These are phyloP conservation scores for Notoglanidium macrostoma DNA, from an alignment of 2,797 vertebrate species.

Conservation along the genomic window DNA sequence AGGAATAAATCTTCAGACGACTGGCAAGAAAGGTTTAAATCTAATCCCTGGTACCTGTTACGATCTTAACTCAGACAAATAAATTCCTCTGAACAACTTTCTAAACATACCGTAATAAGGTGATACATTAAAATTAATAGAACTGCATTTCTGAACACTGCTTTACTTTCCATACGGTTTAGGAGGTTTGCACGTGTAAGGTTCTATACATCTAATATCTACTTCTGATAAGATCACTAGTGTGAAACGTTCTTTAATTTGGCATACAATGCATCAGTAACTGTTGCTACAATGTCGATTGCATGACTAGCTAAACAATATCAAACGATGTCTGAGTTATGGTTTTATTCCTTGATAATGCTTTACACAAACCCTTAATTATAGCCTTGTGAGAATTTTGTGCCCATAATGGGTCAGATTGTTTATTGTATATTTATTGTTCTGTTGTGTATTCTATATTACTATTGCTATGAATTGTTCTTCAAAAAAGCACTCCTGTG, in stretches of 20 bases:
- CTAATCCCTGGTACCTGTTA: constrained; percentile 45
- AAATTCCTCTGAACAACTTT: not conserved
- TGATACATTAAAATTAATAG: not conserved
- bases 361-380: not conserved
- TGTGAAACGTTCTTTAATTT: not conserved
- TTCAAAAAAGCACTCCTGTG: not conserved
- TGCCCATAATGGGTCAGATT: not conserved
- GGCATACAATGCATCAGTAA: not conserved
- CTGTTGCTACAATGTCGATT: not conserved
- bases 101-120: not conserved
- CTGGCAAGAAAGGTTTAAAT: constrained; percentile 48
- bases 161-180: not conserved
- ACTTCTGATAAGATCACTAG: not conserved
- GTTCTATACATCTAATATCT: not conserved
- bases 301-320: not conserved
- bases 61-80: constrained; percentile 45
- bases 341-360: not conserved
- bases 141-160: not conserved
- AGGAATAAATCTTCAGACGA: constrained; percentile 41
- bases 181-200: not conserved
- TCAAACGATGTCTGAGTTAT: not conserved
- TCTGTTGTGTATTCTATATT: not conserved
- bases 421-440: not conserved
- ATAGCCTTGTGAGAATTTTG: not conserved
- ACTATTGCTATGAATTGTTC: not conserved